Evolutionary conservation across 2,113 vertebrate genomes (phyloP).

Genomic region (Phocoena phocoena): DNA sequence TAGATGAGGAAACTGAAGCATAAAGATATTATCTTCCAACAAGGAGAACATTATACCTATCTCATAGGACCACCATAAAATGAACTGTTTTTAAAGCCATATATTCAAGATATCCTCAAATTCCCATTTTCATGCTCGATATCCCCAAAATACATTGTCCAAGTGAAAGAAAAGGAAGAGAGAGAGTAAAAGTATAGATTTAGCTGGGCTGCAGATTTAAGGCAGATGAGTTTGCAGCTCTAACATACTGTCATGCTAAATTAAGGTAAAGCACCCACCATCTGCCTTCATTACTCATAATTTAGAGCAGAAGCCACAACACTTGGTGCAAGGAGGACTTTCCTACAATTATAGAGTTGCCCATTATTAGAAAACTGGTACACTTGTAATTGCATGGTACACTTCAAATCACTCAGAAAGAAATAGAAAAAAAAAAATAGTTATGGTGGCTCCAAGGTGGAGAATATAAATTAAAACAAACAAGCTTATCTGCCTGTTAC

Average conservation of each 20-base stretch:
- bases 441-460: background rate
- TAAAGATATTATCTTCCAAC: slow-evolving; percentile 12
- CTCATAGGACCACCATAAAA: slow-evolving; percentile 28
- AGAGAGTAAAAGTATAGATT: slow-evolving; percentile 30
- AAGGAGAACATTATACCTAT: background rate
- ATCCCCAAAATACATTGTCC: slow-evolving; percentile 18
- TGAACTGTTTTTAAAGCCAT: slow-evolving; percentile 55
- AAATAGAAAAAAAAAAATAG: slow-evolving; percentile 20
- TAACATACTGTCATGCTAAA: slow-evolving; percentile 66
- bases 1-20: slow-evolving; percentile 57
- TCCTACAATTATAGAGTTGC: slow-evolving; percentile 13
- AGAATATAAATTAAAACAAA: slow-evolving; percentile 44
- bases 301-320: slow-evolving; percentile 60
- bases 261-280: slow-evolving; percentile 72
- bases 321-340: slow-evolving; percentile 14
- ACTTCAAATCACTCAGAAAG: slow-evolving; percentile 39
- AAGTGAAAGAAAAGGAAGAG: slow-evolving; percentile 28
- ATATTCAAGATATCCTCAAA: background rate
- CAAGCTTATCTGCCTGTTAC: background rate
- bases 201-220: slow-evolving; percentile 33
- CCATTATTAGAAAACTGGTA: slow-evolving; percentile 49
- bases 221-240: slow-evolving; percentile 45
- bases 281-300: slow-evolving; percentile 73
- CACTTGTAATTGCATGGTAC: background rate
- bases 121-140: slow-evolving; percentile 3